phyloP scores from a whole-genome alignment of 2,888 invertebrate species.

The Allacma fusca region DNA sequence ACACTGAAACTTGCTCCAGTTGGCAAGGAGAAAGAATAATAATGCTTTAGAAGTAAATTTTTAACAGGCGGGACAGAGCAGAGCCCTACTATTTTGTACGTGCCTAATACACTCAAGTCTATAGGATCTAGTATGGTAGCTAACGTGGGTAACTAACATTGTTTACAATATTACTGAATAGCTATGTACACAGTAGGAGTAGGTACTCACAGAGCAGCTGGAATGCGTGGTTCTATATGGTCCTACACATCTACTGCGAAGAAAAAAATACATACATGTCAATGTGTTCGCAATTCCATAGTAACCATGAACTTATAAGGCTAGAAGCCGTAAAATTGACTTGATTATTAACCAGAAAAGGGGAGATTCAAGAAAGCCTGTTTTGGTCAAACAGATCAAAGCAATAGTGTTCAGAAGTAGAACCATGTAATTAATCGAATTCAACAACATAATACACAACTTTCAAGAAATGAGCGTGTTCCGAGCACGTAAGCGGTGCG shows the following conservation, averaged over 20 bases:
- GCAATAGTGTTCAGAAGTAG: not conserved
- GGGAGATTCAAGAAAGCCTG: not conserved
- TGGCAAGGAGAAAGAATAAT: not conserved
- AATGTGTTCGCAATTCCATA: not conserved
- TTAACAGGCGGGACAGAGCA: not conserved
- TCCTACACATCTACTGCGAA: no score
- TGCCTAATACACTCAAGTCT: no score
- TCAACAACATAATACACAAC: not conserved
- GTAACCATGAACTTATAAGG: not conserved
- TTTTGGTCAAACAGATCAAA: conserved; percentile 4
- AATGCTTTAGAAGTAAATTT: not conserved
- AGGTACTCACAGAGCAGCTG: no score
- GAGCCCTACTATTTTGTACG: no score
- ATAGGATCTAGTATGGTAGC: no score
- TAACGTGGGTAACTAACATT: no score
- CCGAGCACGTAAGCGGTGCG: no score
- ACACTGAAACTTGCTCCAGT: conserved; percentile 12
- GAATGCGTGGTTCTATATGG: no score
- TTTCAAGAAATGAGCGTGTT: not conserved
- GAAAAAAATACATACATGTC: no score
- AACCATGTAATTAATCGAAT: not conserved
- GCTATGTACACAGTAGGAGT: no score
- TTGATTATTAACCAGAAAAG: conserved; percentile 16
- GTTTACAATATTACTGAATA: no score
- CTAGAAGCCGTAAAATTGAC: not conserved